Evolutionary conservation across 64 coral and sea anemone genomes (phyloP).

Genomic region (Stichodactyla helianthus): DNA sequence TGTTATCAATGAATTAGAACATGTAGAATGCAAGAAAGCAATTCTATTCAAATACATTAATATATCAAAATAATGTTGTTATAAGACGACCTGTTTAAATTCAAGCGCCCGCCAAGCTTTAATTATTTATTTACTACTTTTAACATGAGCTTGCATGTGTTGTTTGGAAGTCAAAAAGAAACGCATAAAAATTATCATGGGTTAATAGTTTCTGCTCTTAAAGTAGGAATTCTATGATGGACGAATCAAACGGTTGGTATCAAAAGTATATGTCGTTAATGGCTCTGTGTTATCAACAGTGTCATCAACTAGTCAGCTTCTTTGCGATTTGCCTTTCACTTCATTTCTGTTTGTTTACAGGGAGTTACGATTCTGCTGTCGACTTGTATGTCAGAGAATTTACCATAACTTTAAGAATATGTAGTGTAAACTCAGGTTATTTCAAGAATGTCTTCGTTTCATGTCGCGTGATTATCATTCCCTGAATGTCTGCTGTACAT

Average conservation of each 20-base stretch:
- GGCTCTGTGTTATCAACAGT: not conserved
- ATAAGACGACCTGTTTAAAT: not conserved
- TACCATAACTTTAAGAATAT: too few species aligned
- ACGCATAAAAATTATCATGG: not conserved
- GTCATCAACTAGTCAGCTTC: not conserved
- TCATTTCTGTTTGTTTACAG: not conserved
- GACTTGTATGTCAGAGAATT: not conserved
- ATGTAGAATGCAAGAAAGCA: not conserved
- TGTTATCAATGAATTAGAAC: not conserved
- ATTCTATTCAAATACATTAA: not conserved
- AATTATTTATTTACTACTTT: not conserved
- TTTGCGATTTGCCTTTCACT: not conserved
- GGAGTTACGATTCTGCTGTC: not conserved
- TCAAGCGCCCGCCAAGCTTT: not conserved
- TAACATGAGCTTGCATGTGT: not conserved
- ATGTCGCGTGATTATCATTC: not conserved
- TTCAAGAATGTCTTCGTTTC: not conserved
- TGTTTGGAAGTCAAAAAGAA: not conserved
- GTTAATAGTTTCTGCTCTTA: not conserved
- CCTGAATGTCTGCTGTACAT: not conserved
- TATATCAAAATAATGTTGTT: not conserved
- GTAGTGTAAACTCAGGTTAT: not conserved
- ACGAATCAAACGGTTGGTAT: not conserved
- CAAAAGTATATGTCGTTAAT: not conserved
- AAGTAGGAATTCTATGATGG: slow-evolving; percentile 7